Evolutionary conservation across 2,797 vertebrate species (phyloP), one percentile per base, ranked within the genome.

Genomic region (Oryzias sinensis): DNA sequence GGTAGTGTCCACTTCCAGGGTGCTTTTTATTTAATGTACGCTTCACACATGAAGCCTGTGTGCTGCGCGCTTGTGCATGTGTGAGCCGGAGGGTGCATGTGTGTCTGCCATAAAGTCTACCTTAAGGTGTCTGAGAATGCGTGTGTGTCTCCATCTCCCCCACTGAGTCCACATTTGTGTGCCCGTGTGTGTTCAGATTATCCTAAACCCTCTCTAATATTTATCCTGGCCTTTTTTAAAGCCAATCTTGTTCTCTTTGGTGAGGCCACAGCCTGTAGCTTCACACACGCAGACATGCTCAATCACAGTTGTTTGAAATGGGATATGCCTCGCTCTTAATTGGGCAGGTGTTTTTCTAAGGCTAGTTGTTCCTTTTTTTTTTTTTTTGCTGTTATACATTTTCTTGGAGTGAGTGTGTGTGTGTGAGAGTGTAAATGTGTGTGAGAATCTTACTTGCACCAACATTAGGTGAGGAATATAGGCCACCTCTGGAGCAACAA

Each of bases 161-260:
- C 77, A 62, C 70, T 41, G 74, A 14, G 61, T 65, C 66, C 61
- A 62, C 11, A 24, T 59, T 49, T 63, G 62, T 78, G 69, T 68
- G 77, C 62, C 65, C 59, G 69, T 66, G 70, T 65, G 75, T 54
- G 70, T 22, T 47, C 45, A 87, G 86, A 88, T 92, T 89, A 91
- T 48, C 66, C 80, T 90, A 89, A 92, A 80, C 85, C 86, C 80
- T 65, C 71, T 85, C 83, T 87, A 87, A 91, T 91, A 89, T 91
- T 91, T 90, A 90, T 90, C 83, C 85, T 82, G 81, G 77, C 74
- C 68, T 85, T 86, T 79, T 83, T 79, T 88, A 88, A 90, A 90
- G 85, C 82, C 88, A 89, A 87, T 86, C 87, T 83, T 88, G 86
- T 87, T 90, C 82, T 84, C 77, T 84, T 86, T 86, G 80, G 84